These are phyloP conservation scores for Hypolimnas misippus DNA, from an alignment of 2,888 invertebrate species.

Conservation along the genomic window DNA sequence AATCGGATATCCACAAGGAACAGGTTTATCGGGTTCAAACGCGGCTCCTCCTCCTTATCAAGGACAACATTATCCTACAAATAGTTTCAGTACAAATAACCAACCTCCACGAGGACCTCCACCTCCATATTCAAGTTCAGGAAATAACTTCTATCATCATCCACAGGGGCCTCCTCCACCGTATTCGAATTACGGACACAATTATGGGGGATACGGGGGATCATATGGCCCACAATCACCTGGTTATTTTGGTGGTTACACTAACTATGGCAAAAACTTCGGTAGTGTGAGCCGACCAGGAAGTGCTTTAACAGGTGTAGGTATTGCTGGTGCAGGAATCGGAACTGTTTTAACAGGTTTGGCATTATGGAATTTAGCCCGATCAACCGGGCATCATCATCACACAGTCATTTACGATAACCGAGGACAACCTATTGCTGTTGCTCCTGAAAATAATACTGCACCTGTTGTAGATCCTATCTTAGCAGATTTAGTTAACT, in stretches of 20 bases:
- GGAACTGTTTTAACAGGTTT: conserved; percentile 78
- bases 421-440: conserved; percentile 75
- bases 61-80: conserved; percentile 52
- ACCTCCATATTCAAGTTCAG: conserved; percentile 62
- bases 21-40: conserved; percentile 60
- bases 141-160: conserved; percentile 60
- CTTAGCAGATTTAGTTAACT: conserved; percentile 73
- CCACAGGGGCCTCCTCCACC: conserved; percentile 68
- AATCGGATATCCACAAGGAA: conserved; percentile 43
- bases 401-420: conserved; percentile 79
- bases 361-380: conserved; percentile 79
- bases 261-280: conserved; percentile 56
- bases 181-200: conserved; percentile 56
- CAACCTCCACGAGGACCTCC: conserved; percentile 66
- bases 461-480: conserved; percentile 64
- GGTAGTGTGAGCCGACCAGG: conserved; percentile 66
- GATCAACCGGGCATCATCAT: conserved; percentile 71
- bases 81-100: conserved; percentile 56
- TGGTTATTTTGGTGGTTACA: conserved; percentile 73
- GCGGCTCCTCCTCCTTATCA: conserved; percentile 61
- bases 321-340: conserved; percentile 76
- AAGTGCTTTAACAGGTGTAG: conserved; percentile 69
- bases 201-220: conserved; percentile 55
- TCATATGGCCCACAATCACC: conserved; percentile 64
- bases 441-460: conserved; percentile 66